These are phyloP conservation scores for Pedetes capensis DNA, from an alignment of 2,113 vertebrate species.

Conservation along the genomic window DNA sequence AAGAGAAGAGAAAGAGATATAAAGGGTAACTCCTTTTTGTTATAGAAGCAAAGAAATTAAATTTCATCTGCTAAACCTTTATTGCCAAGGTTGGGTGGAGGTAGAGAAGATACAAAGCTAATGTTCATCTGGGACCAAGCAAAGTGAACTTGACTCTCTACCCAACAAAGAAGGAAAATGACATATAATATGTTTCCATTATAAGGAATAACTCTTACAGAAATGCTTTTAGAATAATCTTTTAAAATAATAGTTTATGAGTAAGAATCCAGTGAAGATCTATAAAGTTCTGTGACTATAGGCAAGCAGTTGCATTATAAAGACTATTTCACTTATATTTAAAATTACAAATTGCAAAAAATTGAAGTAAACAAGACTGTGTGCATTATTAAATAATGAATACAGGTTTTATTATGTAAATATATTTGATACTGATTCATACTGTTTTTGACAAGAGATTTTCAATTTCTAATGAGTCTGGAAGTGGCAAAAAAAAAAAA, in stretches of 20 bases:
- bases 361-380: not conserved
- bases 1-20: not conserved
- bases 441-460: not conserved
- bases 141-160: not conserved
- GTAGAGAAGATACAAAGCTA: not conserved
- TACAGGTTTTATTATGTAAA: not conserved
- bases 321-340: not conserved
- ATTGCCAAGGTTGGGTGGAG: not conserved
- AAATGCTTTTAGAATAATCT: not conserved
- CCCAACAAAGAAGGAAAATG: not conserved
- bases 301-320: not conserved
- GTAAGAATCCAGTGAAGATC: not conserved
- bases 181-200: not conserved
- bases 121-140: not conserved
- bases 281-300: not conserved
- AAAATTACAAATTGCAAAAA: conserved; percentile 30
- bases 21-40: not conserved
- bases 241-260: not conserved
- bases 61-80: not conserved
- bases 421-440: not conserved
- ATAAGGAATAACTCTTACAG: not conserved
- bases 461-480: not conserved
- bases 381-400: not conserved
- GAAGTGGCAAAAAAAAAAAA: not conserved
- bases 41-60: not conserved